Evolutionary conservation across 2,888 invertebrate species (phyloP), one percentile per base, ranked within the genome.

Genomic region (Mimumesa dahlbomi): DNA sequence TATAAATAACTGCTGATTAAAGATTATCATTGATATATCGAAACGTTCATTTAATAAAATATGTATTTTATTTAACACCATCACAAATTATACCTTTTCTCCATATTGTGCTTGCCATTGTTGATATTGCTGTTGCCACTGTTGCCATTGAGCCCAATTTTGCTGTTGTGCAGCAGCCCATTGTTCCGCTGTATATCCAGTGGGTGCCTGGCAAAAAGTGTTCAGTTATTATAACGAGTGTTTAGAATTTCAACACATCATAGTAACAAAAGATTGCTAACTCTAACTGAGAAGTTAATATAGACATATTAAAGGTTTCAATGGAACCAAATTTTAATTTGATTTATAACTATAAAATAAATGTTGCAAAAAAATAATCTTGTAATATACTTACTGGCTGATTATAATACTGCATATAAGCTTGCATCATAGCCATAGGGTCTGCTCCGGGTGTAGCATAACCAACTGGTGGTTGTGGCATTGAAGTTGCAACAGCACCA

Each of bases 41-140:
- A n/a, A n/a, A n/a, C n/a, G n/a, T n/a, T n/a, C n/a, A n/a, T n/a
- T n/a, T n/a, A n/a, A n/a, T n/a, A n/a, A n/a, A n/a, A n/a, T n/a
- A n/a, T n/a, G n/a, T n/a, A n/a, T n/a, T n/a, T n/a, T n/a, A n/a
- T n/a, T n/a, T n/a, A n/a, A n/a, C n/a, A n/a, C n/a, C n/a, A n/a
- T n/a, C n/a, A n/a, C n/a, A n/a, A n/a, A n/a, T n/a, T n/a, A 46
- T 90, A 94, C 94, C 92, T 94, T 94, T 62, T 93, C 94, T 46
- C 94, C 94, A 87, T 94, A 94, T 83, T 94, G 94, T 67, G 91
- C 92, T 85, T 94, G 94, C 94, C 94, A 94, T 81, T 94, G 94
- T 49, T 93, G 92, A 89, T 94, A 95, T 82, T 94, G 94, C 77
- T 93, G 93, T 82, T 95, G 94, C 94, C 94, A 95, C 78, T 94